These are phyloP conservation scores for Temnothorax longispinosus DNA, from an alignment of 1,140 invertebrate species.

Conservation along the genomic window DNA sequence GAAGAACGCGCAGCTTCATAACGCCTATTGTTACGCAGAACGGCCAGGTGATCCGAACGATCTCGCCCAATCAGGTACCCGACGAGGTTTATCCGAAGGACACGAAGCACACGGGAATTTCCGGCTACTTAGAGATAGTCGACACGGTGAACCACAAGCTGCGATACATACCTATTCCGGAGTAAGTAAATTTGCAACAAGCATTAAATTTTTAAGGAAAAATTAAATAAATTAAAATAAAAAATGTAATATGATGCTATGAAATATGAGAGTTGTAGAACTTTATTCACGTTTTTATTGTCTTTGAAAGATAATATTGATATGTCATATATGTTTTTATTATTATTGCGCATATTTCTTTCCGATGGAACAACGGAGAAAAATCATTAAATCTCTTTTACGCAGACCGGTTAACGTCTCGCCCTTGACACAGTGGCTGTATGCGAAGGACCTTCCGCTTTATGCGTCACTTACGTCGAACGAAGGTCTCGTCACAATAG, in stretches of 20 bases:
- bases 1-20: constrained; percentile 60
- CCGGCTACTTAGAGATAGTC: constrained; percentile 87
- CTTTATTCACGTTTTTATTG: background rate
- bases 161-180: constrained; percentile 88
- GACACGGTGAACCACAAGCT: constrained; percentile 86
- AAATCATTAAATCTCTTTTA: constrained; percentile 44
- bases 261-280: background rate
- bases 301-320: constrained; percentile 4
- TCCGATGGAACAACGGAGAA: constrained; percentile 21
- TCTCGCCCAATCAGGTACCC: constrained; percentile 75
- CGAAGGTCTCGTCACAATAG: constrained; percentile 87
- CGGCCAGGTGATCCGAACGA: constrained; percentile 82
- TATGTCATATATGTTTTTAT: background rate
- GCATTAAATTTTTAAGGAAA: background rate
- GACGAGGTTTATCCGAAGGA: constrained; percentile 72
- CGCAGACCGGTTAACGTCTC: constrained; percentile 75
- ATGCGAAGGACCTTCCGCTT: constrained; percentile 82
- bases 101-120: constrained; percentile 58
- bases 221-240: no score
- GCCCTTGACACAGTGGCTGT: constrained; percentile 78
- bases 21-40: constrained; percentile 80
- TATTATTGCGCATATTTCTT: background rate
- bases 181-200: constrained; percentile 79
- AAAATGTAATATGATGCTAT: background rate
- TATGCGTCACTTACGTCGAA: constrained; percentile 77